Conservation (phyloP, 2,888 invertebrate genomes). For the Athripsodes cinereus region DNA sequence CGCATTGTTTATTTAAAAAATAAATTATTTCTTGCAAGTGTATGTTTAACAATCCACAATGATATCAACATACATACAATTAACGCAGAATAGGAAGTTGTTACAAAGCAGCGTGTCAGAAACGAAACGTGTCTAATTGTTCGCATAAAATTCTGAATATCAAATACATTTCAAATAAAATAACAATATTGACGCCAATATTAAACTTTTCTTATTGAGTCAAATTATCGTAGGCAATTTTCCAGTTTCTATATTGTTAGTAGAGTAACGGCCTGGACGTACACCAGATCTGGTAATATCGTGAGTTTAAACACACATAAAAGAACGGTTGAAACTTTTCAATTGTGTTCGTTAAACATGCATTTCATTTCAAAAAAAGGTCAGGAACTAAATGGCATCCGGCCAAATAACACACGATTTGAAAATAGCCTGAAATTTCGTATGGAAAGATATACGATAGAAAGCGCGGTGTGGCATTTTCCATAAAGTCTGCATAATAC, state of each 20-base stretch:
- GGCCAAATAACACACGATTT: constrained; percentile 11
- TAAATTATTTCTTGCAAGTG: too few relatives aligned
- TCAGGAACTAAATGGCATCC: constrained; percentile 9
- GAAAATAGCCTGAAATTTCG: background rate
- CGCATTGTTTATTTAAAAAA: too few relatives aligned
- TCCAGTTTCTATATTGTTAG: background rate
- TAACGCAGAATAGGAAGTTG: too few relatives aligned
- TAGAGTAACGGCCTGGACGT: background rate
- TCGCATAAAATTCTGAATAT: too few relatives aligned
- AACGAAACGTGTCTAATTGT: too few relatives aligned
- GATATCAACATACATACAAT: too few relatives aligned
- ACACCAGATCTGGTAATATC: constrained; percentile 1
- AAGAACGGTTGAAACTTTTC: constrained; percentile 18
- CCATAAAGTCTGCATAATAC: too few relatives aligned
- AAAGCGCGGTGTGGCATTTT: background rate
- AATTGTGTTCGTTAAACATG: constrained; percentile 19
- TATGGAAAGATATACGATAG: background rate
- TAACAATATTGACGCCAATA: too few relatives aligned
- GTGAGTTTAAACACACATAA: constrained; percentile 16
- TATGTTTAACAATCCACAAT: too few relatives aligned
- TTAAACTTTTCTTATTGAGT: background rate
- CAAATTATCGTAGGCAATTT: background rate
- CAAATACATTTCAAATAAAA: too few relatives aligned
- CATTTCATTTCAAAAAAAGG: constrained; percentile 6
- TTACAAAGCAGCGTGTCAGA: too few relatives aligned